A percentile compares a stretch with the other conserved stretches of the same genome.
phyloP scores from a whole-genome alignment of 1,140 invertebrate genomes.

The Triops longicaudatus region DNA sequence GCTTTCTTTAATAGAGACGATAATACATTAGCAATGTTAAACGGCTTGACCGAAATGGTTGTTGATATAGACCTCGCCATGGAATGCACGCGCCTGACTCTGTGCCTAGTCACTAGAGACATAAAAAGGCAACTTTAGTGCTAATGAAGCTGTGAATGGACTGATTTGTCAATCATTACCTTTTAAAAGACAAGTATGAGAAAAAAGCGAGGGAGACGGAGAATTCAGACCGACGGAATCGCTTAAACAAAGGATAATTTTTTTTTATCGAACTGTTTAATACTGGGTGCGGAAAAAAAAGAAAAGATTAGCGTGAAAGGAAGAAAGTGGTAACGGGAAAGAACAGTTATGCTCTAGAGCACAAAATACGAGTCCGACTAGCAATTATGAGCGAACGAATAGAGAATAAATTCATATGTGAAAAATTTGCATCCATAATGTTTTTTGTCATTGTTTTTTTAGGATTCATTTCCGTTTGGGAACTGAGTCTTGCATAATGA shows the following conservation, averaged over 20 bases:
- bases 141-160: neutral
- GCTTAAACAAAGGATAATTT: too few relatives aligned
- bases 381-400: neutral
- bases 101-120: neutral
- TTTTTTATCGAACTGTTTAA: neutral
- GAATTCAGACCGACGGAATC: neutral
- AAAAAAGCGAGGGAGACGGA: neutral
- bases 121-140: neutral
- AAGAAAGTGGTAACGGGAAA: neutral
- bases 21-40: too few relatives aligned
- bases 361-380: neutral
- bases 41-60: too few relatives aligned
- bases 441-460: neutral
- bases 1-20: too few relatives aligned
- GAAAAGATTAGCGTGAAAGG: neutral
- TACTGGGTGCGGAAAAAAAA: neutral
- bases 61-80: too few relatives aligned
- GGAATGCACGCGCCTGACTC: neutral
- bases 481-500: neutral
- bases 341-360: neutral
- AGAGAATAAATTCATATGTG: neutral
- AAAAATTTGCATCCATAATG: neutral
- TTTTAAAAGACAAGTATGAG: neutral
- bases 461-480: neutral
- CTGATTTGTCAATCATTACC: neutral